Evolutionary conservation across 2,113 vertebrate species (phyloP).

Genomic region (Ahaetulla prasina): DNA sequence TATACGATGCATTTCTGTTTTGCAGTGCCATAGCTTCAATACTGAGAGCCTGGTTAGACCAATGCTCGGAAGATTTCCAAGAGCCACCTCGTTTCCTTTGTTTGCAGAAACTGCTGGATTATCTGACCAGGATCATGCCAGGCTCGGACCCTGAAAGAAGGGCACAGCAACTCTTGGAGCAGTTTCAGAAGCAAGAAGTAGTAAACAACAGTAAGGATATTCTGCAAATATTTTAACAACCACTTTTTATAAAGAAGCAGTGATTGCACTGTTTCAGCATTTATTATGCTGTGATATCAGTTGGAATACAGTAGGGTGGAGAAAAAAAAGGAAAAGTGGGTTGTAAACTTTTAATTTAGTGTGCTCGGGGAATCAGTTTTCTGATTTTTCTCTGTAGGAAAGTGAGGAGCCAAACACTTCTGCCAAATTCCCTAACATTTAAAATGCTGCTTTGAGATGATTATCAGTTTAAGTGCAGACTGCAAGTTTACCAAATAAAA

Average conservation of each 20-base stretch:
- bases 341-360: background rate
- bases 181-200: constrained; percentile 79
- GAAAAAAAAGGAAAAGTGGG: background rate
- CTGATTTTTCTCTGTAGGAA: background rate
- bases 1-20: constrained; percentile 15
- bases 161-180: constrained; percentile 83
- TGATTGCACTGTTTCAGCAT: background rate
- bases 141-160: constrained; percentile 81
- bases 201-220: constrained; percentile 73
- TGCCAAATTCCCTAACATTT: background rate
- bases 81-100: constrained; percentile 82
- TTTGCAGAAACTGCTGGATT: constrained; percentile 79
- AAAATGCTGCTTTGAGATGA: constrained; percentile 16
- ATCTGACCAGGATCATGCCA: constrained; percentile 77
- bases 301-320: background rate
- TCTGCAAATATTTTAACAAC: background rate
- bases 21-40: constrained; percentile 84
- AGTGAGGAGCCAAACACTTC: background rate
- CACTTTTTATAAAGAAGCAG: background rate
- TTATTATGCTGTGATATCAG: background rate
- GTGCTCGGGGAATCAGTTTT: background rate
- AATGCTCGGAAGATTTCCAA: constrained; percentile 90
- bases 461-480: constrained; percentile 14
- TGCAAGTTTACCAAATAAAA: constrained; percentile 8
- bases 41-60: constrained; percentile 88